Evolutionary conservation across 2,888 invertebrate species (phyloP), one percentile per base, ranked within the genome.

Genomic region (Pachliopta kotzebuea): DNA sequence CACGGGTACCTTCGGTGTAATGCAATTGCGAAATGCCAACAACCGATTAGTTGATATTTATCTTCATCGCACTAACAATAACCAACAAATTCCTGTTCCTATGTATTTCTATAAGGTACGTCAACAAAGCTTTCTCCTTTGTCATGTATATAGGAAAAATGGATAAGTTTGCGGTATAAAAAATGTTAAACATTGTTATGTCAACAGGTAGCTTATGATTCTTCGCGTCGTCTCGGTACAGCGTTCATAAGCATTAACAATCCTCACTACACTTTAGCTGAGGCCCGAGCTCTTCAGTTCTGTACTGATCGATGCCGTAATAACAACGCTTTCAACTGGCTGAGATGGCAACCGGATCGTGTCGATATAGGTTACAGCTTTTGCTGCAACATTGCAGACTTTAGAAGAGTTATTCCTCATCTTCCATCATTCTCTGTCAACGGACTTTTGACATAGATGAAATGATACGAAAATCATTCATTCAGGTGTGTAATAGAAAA

Each of bases 211-310:
- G 88, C 93, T 0, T 93, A 93, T 72, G 93, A 94, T 65, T 83
- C 90, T 0, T 73, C 73, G 0, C 83, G 78, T 0, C 83, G 88
- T 11, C 76, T 88, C 4, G 94, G 93, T 0, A 88, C 93, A 0
- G 94, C 93, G 1, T 93, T 94, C 71, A 75, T 95, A 8, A 92
- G 93, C 54, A 90, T 94, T 63, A 95, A 95, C 82, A 94, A 95
- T 75, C 94, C 95, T 0, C 89, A 93, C 79, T 87, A 88, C 74
- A 85, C 84, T 0, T 71, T 79, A 26, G 78, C 74, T 0, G 91
- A 91, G 64, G 86, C 79, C 0, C 81, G 81, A 9, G 76, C 75
- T 1, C 74, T 88, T 21, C 84, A 85, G n/a, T 91, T 94, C 75
- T 94, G 94, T 74, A 77, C 84, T 0, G 92, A 93, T 75, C 80